Evolutionary conservation across 2,797 vertebrate species (phyloP), one percentile per base, ranked within the genome.

Genomic region (Taeniopygia guttata): DNA sequence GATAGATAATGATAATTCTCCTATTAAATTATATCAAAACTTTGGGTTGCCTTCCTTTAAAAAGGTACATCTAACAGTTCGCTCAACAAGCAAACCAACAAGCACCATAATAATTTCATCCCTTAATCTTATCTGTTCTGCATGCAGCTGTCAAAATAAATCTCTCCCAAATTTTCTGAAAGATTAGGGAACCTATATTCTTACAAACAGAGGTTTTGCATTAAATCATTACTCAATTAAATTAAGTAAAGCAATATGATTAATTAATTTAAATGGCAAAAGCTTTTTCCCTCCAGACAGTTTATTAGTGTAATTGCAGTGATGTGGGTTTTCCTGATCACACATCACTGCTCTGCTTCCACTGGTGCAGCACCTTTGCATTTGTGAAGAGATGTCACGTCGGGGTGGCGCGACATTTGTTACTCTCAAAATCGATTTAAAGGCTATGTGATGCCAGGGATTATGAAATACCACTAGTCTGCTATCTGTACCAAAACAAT

Each of bases 391-490:
- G 90, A 87, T 67, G 45, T 70, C 76, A 34, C 4, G 8, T 72
- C 66, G 49, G 76, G 58, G 51, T 49, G 55, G 49, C 20, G 26
- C 0, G 1, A 82, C 82, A 59, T 56, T 69, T 95, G 79, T 54
- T 86, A 51, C 60, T 84, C 80, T 84, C 23, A 70, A 91, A 95
- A 89, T 89, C 27, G 22, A 34, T 89, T 78, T 94, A 38, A 83
- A 89, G 63, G 48, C 59, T 88, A 27, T 63, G 27, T 18, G 12
- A 67, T 92, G 93, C 58, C 56, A 64, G 54, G 27, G 85, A 73
- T 95, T 95, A 70, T 66, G 87, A 87, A 94, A 94, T 72, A 80
- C 78, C 22, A 51, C 40, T 27, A 34, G 87, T 75, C 88, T 92
- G 68, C 70, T 87, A 8, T 88, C 75, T 63, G 32, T 27, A 86